Conservation (phyloP, 2,888 invertebrate species). For the Drosophila eohydei region DNA sequence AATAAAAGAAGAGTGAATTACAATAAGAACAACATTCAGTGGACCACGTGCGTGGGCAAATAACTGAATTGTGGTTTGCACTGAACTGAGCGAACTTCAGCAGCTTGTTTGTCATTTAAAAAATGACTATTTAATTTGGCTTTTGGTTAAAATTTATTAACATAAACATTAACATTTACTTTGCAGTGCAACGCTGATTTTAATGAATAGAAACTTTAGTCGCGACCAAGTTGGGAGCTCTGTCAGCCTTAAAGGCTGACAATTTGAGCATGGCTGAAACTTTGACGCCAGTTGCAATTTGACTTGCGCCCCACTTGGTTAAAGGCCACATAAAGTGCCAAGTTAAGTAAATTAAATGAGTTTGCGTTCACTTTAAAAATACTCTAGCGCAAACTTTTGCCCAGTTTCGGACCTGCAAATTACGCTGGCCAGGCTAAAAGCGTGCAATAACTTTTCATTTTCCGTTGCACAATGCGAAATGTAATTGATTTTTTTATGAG, state of each 20-base stretch:
- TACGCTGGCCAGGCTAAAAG: slow-evolving; percentile 61
- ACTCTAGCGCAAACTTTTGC: slow-evolving; percentile 34
- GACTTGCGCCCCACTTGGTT: slow-evolving; percentile 47
- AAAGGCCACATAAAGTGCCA: slow-evolving; percentile 54
- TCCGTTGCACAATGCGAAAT: slow-evolving; percentile 45
- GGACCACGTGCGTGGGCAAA: slow-evolving; percentile 36
- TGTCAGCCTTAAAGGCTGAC: slow-evolving; percentile 41
- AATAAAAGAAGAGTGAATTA: slow-evolving; percentile 9
- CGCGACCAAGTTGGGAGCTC: slow-evolving; percentile 25
- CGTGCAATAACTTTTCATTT: slow-evolving; percentile 78
- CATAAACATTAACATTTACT: slow-evolving; percentile 43
- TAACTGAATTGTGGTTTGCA: slow-evolving; percentile 37
- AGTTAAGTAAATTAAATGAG: slow-evolving; percentile 61
- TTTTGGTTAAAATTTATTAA: slow-evolving; percentile 60
- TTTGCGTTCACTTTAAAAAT: slow-evolving; percentile 49
- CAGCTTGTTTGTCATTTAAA: slow-evolving; percentile 24
- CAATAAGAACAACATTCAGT: not conserved
- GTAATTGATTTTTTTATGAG: slow-evolving; percentile 64
- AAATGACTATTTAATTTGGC: slow-evolving; percentile 40
- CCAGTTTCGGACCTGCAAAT: slow-evolving; percentile 30
- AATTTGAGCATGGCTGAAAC: slow-evolving; percentile 58
- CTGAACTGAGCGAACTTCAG: not conserved
- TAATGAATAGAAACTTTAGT: slow-evolving; percentile 67
- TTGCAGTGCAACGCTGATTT: slow-evolving; percentile 28
- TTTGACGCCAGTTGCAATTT: slow-evolving; percentile 49